These are phyloP conservation scores for Drosophila asahinai DNA, from an alignment of 1,140 invertebrate species.

Conservation along the genomic window DNA sequence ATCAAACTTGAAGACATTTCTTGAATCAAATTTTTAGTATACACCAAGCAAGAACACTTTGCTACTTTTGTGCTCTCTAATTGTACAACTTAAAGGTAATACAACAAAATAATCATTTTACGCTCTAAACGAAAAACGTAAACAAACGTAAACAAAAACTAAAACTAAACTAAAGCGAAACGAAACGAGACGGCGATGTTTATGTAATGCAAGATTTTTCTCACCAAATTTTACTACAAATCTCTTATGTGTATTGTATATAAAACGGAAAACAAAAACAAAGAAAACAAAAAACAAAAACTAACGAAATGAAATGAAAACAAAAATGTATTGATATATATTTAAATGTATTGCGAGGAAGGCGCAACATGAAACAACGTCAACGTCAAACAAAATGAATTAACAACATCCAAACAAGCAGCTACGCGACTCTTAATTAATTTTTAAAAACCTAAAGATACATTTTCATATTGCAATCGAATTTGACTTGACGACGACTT, in stretches of 20 bases:
- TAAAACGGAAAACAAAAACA: constrained; percentile 57
- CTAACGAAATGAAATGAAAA: constrained; percentile 26
- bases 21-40: constrained; percentile 73
- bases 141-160: constrained; percentile 10
- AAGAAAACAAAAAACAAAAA: constrained; percentile 35
- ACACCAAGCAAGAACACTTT: constrained; percentile 76
- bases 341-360: constrained; percentile 53
- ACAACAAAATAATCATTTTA: constrained; percentile 77
- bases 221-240: constrained; percentile 82
- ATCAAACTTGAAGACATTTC: constrained; percentile 78
- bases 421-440: constrained; percentile 59
- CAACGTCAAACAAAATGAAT: constrained; percentile 53
- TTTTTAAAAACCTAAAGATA: constrained; percentile 60
- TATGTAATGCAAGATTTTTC: constrained; percentile 75
- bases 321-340: constrained; percentile 66
- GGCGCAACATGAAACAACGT: constrained; percentile 40
- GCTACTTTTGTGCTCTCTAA: constrained; percentile 80
- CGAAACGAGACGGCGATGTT: constrained; percentile 53
- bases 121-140: constrained; percentile 61
- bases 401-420: constrained; percentile 48
- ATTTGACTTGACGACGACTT: constrained; percentile 30
- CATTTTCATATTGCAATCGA: constrained; percentile 71
- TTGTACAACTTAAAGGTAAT: constrained; percentile 80
- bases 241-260: constrained; percentile 82
- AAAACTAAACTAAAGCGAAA: constrained; percentile 18